Evolutionary conservation across 2,888 invertebrate genomes (phyloP).

Genomic region (Pollenia amentaria): DNA sequence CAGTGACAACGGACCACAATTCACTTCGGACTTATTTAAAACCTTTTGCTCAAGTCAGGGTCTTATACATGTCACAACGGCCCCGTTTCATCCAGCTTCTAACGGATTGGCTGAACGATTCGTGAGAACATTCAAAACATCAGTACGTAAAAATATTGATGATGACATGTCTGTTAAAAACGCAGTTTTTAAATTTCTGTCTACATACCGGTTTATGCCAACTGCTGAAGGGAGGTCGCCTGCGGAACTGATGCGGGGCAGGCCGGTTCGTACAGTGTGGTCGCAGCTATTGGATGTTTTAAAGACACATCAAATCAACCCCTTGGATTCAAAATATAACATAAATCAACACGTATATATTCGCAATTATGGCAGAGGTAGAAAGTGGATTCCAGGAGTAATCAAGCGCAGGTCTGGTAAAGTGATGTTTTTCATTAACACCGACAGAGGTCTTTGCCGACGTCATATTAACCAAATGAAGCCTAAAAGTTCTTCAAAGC

Average conservation of each 20-base stretch:
- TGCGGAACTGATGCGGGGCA: not conserved
- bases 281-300: slow-evolving; percentile 21
- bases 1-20: slow-evolving; percentile 76
- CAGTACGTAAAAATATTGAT: not conserved
- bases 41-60: slow-evolving; percentile 58
- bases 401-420: slow-evolving; percentile 5
- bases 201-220: slow-evolving; percentile 1
- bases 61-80: slow-evolving; percentile 60
- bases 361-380: slow-evolving; percentile 24
- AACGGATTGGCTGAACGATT: slow-evolving; percentile 5
- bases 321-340: slow-evolving; percentile 8
- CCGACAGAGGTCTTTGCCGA: slow-evolving; percentile 5
- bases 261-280: slow-evolving; percentile 23
- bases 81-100: slow-evolving; percentile 54
- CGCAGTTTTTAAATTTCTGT: no score
- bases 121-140: slow-evolving; percentile 49
- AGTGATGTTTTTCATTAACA: slow-evolving; percentile 6
- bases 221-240: slow-evolving; percentile 29
- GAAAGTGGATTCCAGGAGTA: slow-evolving; percentile 11
- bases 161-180: not conserved
- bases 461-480: slow-evolving; percentile 25
- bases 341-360: slow-evolving; percentile 21
- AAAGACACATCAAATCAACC: not conserved
- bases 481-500: not conserved
- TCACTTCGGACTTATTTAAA: slow-evolving; percentile 68